phyloP scores from a whole-genome alignment of 2,797 vertebrate genomes.

The Gallirallus australis region DNA sequence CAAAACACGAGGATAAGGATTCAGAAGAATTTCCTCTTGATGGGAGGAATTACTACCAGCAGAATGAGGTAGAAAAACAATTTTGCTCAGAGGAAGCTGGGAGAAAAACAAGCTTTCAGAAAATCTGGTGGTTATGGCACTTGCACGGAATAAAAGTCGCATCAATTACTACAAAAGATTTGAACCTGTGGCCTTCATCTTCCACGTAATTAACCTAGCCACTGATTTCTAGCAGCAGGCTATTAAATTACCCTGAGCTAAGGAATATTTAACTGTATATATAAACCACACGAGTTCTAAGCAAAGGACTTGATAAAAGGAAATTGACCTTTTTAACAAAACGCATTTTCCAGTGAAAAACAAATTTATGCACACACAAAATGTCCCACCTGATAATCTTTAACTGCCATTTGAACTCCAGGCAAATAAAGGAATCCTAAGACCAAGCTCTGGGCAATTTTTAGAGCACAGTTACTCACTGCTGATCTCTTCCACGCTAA shows the following conservation, averaged over 20 bases:
- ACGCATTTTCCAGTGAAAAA: background rate
- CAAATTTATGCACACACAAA: background rate
- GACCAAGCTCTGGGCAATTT: background rate
- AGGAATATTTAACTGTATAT: background rate
- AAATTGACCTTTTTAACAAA: background rate
- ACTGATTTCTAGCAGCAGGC: background rate
- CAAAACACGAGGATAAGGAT: background rate
- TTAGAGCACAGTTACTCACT: slow-evolving; percentile 52
- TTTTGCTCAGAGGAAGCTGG: background rate
- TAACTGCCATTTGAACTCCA: background rate
- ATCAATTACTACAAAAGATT: background rate
- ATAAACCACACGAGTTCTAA: background rate
- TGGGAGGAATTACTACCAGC: background rate
- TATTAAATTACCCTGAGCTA: background rate
- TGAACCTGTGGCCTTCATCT: background rate
- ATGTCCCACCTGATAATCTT: background rate
- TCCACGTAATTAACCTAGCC: background rate
- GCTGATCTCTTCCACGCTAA: slow-evolving; percentile 43
- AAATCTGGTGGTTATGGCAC: background rate
- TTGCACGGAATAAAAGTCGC: background rate
- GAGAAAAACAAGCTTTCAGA: background rate
- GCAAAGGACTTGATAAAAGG: background rate
- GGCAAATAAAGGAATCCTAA: background rate
- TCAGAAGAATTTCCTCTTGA: background rate
- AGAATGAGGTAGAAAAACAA: background rate